Evolutionary conservation across 53 echinoderm and acorn worm genomes (phyloP), one percentile per base, ranked within the genome.

Genomic region (Stichopus horrens): DNA sequence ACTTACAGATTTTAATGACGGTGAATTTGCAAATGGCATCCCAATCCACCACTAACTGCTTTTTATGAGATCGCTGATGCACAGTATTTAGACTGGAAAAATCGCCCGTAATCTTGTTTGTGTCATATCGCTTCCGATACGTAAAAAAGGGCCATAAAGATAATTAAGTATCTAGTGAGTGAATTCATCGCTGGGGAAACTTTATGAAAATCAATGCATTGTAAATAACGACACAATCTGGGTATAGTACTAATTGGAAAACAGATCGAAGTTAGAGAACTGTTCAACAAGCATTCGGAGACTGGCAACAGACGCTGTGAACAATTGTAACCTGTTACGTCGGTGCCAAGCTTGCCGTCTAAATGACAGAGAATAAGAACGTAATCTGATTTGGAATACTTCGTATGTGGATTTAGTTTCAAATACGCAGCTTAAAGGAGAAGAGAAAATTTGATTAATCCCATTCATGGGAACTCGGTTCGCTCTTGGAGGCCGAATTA

Each of bases 251-350:
- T 81, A 81, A 81, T 81, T 81, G 81, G 57, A 22, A 56, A 54
- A 56, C 58, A 81, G 81, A 81, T 81, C 81, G 81, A 56, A 81
- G 55, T 58, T 81, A 58, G 18, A 56, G 58, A 81, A 56, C 81
- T 81, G 81, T 81, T 81, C 81, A 81, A 81, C 81, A 81, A 81
- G 81, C 81, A 81, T 20, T 23, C 53, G 7, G 11, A 81, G 58
- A 18, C 81, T 22, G 16, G 57, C 56, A 81, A 55, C 56, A 56
- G 57, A 55, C 57, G 57, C 11, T 56, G 10, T 19, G 81, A 57
- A 81, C 81, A 58, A 81, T 81, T 81, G 56, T 81, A 81, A 81
- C 81, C 81, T 81, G 81, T 81, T 81, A 81, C 81, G 81, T 81
- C 81, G 81, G 81, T 54, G 81, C 81, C 81, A 53, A 21, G 81